Percentiles rank a stretch among this genome's conserved stretches.
These are phyloP conservation scores for Halcyon badia DNA, from an alignment of 2,797 vertebrate genomes.

Conservation along the genomic window DNA sequence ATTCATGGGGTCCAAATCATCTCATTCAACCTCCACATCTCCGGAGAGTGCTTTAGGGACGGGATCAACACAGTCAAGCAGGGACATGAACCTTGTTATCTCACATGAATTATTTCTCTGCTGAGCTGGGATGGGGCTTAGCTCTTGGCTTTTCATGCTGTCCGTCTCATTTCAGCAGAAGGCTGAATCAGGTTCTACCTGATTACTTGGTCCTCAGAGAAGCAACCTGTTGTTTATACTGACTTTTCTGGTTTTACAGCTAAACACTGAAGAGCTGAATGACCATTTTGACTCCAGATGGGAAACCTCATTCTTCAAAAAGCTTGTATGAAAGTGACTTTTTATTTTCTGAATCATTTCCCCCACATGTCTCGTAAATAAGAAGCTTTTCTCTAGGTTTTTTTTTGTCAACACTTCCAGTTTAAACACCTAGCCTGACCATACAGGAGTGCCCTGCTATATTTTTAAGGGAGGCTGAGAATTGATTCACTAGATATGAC, in stretches of 20 bases:
- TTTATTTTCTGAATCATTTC: neutral
- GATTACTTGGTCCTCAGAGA: neutral
- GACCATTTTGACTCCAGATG: neutral
- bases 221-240: neutral
- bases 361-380: neutral
- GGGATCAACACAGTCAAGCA: neutral
- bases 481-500: neutral
- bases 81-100: neutral
- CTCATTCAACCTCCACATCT: neutral
- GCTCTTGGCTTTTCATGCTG: neutral
- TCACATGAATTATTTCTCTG: accelerated
- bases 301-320: neutral
- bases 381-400: neutral
- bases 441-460: neutral
- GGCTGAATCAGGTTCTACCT: neutral
- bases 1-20: neutral
- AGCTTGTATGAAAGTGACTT: neutral
- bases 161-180: neutral
- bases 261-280: neutral
- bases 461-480: neutral
- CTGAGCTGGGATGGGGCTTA: neutral
- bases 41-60: neutral
- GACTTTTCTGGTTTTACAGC: neutral
- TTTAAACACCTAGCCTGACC: neutral
- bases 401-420: neutral